These are phyloP conservation scores for Apostichopus leukothele DNA, from an alignment of 53 echinoderm and acorn worm species.

Conservation along the genomic window DNA sequence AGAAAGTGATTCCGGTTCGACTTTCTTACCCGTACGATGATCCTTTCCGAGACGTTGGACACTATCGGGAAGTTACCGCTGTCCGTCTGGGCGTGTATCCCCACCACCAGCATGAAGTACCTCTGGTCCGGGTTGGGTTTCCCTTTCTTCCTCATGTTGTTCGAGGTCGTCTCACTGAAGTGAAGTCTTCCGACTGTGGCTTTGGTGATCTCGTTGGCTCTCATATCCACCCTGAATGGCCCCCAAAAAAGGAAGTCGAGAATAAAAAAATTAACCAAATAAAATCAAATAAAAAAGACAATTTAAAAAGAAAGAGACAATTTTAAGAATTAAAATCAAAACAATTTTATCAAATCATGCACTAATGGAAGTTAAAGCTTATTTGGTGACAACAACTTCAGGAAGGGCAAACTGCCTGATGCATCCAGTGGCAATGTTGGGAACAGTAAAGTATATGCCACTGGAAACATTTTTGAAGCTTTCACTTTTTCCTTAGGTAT, in stretches of 20 bases:
- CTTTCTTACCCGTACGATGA: slow-evolving; percentile 91
- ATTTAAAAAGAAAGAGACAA: no score
- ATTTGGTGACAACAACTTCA: no score
- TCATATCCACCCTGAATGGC: slow-evolving; percentile 71
- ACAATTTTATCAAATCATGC: no score
- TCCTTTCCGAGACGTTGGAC: slow-evolving; percentile 81
- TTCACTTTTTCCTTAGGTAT: no score
- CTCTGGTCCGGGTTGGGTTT: slow-evolving; percentile 98
- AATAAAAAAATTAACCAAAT: not conserved
- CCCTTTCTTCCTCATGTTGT: slow-evolving; percentile 99
- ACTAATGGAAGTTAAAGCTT: no score
- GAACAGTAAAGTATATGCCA: no score
- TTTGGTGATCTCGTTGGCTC: slow-evolving; percentile 78
- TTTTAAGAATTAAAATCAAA: no score
- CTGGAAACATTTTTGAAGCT: no score
- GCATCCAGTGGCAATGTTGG: no score
- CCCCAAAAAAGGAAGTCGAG: not conserved
- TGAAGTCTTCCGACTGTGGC: slow-evolving; percentile 89
- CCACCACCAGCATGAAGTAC: slow-evolving; percentile 94
- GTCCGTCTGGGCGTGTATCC: slow-evolving; percentile 73
- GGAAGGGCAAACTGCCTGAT: no score
- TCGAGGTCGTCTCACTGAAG: slow-evolving; percentile 96
- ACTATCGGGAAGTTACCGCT: slow-evolving; percentile 64
- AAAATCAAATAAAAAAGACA: no score
- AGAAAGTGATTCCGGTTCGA: not conserved